These are phyloP conservation scores for Silurus aristotelis DNA, from an alignment of 2,797 vertebrate species.

Conservation along the genomic window DNA sequence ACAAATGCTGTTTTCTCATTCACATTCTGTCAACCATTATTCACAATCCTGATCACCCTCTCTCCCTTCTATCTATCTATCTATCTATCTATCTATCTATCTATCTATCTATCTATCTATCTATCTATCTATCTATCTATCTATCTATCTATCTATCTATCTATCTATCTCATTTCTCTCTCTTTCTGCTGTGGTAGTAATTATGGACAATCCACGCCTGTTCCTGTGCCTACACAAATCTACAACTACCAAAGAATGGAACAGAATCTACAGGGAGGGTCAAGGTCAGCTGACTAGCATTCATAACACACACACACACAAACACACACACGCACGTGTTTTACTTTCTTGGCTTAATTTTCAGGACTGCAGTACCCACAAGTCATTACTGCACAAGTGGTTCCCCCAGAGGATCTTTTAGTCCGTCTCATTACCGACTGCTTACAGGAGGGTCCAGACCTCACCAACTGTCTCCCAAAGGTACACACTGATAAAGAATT, in stretches of 20 bases:
- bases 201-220: slow-evolving; percentile 82
- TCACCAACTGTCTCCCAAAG: slow-evolving; percentile 79
- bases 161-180: neutral
- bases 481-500: slow-evolving; percentile 64
- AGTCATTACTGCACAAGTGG: slow-evolving; percentile 71
- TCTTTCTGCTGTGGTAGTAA: slow-evolving; percentile 66
- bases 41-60: neutral
- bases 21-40: slow-evolving; percentile 15
- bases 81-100: too few species aligned
- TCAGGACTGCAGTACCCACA: slow-evolving; percentile 74
- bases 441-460: slow-evolving; percentile 79
- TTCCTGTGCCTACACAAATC: slow-evolving; percentile 93
- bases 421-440: slow-evolving; percentile 67
- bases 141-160: neutral
- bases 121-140: too few species aligned
- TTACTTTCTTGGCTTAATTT: neutral
- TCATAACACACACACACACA: neutral
- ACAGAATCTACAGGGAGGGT: slow-evolving; percentile 79
- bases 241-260: slow-evolving; percentile 92
- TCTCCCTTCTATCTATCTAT: neutral
- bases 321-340: too few species aligned
- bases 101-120: too few species aligned
- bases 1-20: slow-evolving; percentile 22
- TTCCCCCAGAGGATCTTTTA: slow-evolving; percentile 73
- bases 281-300: slow-evolving; percentile 69